phyloP scores from a whole-genome alignment of 2,113 vertebrate genomes.

The Grammomys dolichurus region DNA sequence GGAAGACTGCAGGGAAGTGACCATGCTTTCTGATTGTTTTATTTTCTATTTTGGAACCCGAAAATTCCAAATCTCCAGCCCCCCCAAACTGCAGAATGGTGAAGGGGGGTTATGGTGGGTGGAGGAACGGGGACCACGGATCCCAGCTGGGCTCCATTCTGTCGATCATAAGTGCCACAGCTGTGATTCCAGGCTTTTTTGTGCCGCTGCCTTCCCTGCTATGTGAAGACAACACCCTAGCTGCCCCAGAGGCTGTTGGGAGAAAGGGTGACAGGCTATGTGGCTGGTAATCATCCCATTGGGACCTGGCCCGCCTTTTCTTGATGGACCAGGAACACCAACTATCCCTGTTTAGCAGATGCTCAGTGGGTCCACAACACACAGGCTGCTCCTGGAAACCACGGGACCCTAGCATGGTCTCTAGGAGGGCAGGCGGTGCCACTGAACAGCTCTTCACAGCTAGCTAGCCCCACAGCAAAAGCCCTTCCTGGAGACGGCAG shows the following conservation, averaged over 20 bases:
- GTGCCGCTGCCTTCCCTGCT: not conserved
- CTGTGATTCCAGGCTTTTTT: not conserved
- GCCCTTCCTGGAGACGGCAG: not conserved
- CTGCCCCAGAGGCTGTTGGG: not conserved
- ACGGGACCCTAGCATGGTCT: not conserved
- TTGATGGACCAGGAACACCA: not conserved
- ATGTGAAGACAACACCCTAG: not conserved
- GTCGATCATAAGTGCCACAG: not conserved
- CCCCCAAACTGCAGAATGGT: not conserved
- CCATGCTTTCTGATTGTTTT: not conserved
- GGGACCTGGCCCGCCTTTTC: not conserved
- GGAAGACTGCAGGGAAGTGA: fast-evolving
- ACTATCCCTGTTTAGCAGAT: slow-evolving; percentile 25
- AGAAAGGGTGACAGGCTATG: not conserved
- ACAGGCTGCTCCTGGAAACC: not conserved
- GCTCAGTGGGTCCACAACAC: not conserved
- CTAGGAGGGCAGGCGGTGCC: too few species aligned
- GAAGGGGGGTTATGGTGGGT: not conserved
- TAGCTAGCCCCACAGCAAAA: not conserved
- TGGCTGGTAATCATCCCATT: not conserved
- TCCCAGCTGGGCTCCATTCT: not conserved
- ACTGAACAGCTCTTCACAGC: not conserved
- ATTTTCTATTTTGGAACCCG: slow-evolving; percentile 35
- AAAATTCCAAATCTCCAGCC: not conserved
- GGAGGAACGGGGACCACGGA: not conserved